phyloP scores from a whole-genome alignment of 2,113 vertebrate species.

The Thermophis baileyi region DNA sequence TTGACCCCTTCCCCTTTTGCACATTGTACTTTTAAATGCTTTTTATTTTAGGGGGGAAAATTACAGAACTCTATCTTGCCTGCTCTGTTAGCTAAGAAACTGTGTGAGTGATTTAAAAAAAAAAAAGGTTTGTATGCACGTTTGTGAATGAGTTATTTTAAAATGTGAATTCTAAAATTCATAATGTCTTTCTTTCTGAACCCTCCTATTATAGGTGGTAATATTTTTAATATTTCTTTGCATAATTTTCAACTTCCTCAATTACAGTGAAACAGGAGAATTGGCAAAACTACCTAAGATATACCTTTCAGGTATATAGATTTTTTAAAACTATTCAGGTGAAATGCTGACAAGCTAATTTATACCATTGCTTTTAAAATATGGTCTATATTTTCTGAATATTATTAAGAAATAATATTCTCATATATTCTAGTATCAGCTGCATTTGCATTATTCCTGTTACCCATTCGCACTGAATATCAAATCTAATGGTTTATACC shows the following conservation, averaged over 20 bases:
- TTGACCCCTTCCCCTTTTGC: neutral
- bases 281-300: neutral
- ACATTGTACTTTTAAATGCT: neutral
- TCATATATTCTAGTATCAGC: neutral
- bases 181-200: neutral
- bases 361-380: constrained; percentile 40
- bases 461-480: neutral
- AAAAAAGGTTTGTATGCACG: neutral
- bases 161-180: constrained; percentile 8
- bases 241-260: neutral
- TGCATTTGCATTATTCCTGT: neutral
- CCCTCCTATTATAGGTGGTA: neutral
- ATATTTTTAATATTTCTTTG: neutral
- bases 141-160: constrained; percentile 46
- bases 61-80: neutral
- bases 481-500: neutral
- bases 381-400: neutral
- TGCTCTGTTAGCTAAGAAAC: constrained; percentile 3
- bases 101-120: neutral
- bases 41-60: neutral
- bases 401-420: neutral
- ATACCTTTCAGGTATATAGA: neutral
- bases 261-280: neutral
- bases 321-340: neutral
- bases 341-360: constrained; percentile 20